phyloP scores from a whole-genome alignment of 2,113 vertebrate genomes.

The Neogobius melanostomus region DNA sequence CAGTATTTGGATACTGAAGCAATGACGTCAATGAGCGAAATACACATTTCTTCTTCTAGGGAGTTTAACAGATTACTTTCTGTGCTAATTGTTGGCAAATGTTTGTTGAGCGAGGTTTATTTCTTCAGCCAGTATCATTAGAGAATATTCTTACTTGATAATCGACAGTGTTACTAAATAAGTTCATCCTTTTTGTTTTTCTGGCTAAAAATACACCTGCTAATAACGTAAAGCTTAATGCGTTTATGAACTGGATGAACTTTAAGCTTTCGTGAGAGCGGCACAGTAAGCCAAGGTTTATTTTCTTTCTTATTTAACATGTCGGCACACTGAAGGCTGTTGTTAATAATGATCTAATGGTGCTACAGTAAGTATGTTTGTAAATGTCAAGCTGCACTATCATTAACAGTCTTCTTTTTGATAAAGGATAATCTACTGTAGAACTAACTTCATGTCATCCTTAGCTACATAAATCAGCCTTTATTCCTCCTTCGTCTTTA shows the following conservation, averaged over 20 bases:
- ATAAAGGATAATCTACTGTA: too few relatives aligned
- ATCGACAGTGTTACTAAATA: too few relatives aligned
- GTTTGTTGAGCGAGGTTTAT: too few relatives aligned
- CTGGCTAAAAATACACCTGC: not conserved
- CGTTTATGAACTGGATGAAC: not conserved
- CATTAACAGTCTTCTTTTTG: not conserved
- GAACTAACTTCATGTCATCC: not conserved
- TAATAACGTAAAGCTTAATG: not conserved
- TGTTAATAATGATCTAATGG: not conserved
- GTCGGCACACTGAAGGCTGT: not conserved
- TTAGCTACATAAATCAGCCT: too few relatives aligned
- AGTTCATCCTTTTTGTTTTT: not conserved
- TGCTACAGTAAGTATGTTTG: not conserved
- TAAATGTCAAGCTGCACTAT: not conserved
- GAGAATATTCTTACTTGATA: too few relatives aligned
- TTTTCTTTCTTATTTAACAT: not conserved
- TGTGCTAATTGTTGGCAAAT: too few relatives aligned
- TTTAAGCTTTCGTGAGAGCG: not conserved
- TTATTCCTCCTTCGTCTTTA: too few relatives aligned
- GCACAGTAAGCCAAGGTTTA: conserved; percentile 1
- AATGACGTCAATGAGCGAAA: too few relatives aligned
- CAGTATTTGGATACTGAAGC: too few relatives aligned
- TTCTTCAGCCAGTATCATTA: too few relatives aligned
- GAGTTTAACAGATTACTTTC: too few relatives aligned
- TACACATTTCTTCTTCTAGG: too few relatives aligned